Evolutionary conservation across 2,113 vertebrate genomes (phyloP).

Genomic region (Okapia johnstoni): DNA sequence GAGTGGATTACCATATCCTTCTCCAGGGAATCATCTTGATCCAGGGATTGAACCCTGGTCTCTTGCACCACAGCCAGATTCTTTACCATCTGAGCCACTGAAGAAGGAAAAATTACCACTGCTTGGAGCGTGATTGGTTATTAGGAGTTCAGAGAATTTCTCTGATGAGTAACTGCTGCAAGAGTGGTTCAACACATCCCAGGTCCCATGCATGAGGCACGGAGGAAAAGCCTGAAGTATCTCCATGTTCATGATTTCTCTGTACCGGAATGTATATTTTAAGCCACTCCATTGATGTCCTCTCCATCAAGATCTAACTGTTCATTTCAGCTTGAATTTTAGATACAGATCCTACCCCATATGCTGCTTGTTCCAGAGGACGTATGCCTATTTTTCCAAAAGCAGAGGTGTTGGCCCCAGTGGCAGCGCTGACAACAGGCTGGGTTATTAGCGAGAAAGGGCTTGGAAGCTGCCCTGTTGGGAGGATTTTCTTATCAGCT

Average conservation of each 20-base stretch:
- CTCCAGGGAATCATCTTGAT: background rate
- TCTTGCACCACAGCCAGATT: background rate
- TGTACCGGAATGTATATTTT: background rate
- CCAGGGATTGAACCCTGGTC: background rate
- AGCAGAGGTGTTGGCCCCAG: background rate
- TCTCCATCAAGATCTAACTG: background rate
- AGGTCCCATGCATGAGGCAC: fast-evolving
- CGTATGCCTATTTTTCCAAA: background rate
- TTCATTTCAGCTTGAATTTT: background rate
- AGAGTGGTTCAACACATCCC: fast-evolving
- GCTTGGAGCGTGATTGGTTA: background rate
- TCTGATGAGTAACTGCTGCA: background rate
- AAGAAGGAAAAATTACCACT: background rate
- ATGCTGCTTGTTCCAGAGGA: background rate
- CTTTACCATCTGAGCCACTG: background rate
- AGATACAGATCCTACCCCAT: fast-evolving
- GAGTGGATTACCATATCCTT: background rate
- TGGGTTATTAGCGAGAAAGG: background rate
- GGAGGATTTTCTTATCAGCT: background rate
- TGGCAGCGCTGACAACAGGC: fast-evolving
- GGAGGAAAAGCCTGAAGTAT: background rate
- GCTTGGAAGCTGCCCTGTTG: background rate
- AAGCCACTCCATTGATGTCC: background rate
- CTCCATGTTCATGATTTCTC: background rate
- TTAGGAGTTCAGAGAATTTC: background rate